phyloP scores from a whole-genome alignment of 2,113 vertebrate genomes.

The Daboia siamensis region DNA sequence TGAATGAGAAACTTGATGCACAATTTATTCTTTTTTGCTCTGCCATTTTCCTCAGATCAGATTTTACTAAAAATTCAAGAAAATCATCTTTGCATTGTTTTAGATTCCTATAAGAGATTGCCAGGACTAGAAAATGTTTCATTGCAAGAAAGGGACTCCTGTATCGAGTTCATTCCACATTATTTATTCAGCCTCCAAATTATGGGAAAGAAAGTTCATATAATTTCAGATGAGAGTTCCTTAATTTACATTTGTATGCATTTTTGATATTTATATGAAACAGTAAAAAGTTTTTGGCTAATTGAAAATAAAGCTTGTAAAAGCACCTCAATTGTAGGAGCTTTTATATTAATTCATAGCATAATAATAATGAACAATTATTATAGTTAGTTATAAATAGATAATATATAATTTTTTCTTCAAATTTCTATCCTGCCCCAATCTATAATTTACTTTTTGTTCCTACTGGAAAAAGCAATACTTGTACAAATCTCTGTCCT shows the following conservation, averaged over 20 bases:
- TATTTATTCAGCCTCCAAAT: not conserved
- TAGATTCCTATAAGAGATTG: not conserved
- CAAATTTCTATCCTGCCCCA: not conserved
- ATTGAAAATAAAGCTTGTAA: no score
- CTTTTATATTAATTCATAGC: no score
- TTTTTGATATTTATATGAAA: no score
- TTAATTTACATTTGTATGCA: no score
- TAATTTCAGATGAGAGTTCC: not conserved
- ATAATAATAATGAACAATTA: no score
- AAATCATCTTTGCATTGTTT: not conserved
- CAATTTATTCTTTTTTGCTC: not conserved
- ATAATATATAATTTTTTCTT: not conserved
- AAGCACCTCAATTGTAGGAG: no score
- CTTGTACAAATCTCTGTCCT: not conserved
- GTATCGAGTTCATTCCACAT: not conserved
- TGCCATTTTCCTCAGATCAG: not conserved
- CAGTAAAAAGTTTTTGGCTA: no score
- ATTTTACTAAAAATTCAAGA: not conserved
- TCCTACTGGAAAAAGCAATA: not conserved
- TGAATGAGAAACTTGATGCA: not conserved
- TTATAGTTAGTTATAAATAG: no score
- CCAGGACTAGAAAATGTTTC: not conserved
- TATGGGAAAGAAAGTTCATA: not conserved
- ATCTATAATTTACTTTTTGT: not conserved
- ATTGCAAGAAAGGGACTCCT: not conserved